Conservation (phyloP, 2,797 vertebrate genomes). For the Muscicapa comitata region DNA sequence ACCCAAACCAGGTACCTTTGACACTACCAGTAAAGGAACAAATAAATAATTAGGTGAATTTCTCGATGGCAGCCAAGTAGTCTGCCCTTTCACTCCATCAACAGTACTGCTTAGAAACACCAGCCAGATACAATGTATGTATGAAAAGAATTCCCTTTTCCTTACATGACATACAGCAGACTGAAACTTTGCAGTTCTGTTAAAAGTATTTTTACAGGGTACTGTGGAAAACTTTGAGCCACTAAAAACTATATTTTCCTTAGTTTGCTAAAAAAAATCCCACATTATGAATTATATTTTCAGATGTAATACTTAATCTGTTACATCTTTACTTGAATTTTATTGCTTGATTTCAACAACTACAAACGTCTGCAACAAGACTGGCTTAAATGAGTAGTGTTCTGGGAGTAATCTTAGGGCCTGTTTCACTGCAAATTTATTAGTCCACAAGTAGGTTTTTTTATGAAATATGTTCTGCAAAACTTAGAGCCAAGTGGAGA, state of each 20-base stretch:
- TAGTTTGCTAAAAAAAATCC: not conserved
- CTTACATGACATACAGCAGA: not conserved
- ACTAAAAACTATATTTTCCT: not conserved
- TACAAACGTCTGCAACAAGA: not conserved
- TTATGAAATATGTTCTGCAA: not conserved
- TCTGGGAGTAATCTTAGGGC: not conserved
- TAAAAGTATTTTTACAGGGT: not conserved
- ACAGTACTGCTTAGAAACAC: not conserved
- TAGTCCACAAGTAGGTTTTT: not conserved
- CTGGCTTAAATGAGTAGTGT: not conserved
- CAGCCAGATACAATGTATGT: not conserved
- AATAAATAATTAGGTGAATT: not conserved
- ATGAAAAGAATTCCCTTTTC: not conserved
- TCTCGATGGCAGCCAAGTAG: not conserved
- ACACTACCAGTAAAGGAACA: not conserved
- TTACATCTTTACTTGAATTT: not conserved
- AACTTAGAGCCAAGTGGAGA: not conserved
- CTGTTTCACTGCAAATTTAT: not conserved
- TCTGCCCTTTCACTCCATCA: not conserved
- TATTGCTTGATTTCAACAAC: not conserved
- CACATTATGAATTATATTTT: not conserved
- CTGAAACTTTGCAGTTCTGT: not conserved
- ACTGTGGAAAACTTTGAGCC: not conserved
- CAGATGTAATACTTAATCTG: not conserved
- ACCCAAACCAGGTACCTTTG: not conserved